Conservation (phyloP, 2,888 invertebrate genomes). For the Drosophila koepferae region DNA sequence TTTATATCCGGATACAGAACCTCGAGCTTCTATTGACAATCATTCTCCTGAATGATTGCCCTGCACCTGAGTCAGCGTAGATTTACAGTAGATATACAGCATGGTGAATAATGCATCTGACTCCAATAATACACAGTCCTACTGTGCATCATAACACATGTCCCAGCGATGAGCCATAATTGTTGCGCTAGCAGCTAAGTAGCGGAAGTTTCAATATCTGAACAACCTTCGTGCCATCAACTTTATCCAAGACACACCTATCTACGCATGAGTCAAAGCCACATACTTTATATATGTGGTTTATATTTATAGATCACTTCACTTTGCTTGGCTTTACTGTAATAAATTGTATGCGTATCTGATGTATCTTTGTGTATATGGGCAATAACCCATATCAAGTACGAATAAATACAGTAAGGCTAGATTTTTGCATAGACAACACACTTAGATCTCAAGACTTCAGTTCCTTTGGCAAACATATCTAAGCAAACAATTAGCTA, state of each 20-base stretch:
- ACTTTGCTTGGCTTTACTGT: conserved; percentile 8
- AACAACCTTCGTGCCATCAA: conserved; percentile 26
- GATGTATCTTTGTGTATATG: conserved; percentile 24
- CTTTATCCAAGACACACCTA: conserved; percentile 55
- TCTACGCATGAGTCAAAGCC: conserved; percentile 43
- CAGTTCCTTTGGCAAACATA: conserved; percentile 59
- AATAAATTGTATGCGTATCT: conserved; percentile 5
- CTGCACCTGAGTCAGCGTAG: not conserved
- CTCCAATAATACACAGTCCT: not conserved
- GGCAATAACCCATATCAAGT: conserved; percentile 74
- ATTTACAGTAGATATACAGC: not conserved
- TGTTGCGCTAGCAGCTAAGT: conserved; percentile 29
- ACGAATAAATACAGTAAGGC: conserved; percentile 42
- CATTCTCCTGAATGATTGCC: not conserved
- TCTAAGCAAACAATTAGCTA: conserved; percentile 74
- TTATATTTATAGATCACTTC: conserved; percentile 65
- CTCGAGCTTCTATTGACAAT: too few species aligned
- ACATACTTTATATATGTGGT: not conserved
- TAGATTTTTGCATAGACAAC: conserved; percentile 37
- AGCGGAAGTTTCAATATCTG: conserved; percentile 17
- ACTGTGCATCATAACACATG: not conserved
- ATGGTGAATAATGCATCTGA: not conserved
- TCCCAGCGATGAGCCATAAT: conserved; percentile 57
- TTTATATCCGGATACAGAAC: too few species aligned
- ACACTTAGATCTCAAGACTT: conserved; percentile 44